Conservation (phyloP, 64 coral and sea anemone species). For the Stichodactyla mertensii region DNA sequence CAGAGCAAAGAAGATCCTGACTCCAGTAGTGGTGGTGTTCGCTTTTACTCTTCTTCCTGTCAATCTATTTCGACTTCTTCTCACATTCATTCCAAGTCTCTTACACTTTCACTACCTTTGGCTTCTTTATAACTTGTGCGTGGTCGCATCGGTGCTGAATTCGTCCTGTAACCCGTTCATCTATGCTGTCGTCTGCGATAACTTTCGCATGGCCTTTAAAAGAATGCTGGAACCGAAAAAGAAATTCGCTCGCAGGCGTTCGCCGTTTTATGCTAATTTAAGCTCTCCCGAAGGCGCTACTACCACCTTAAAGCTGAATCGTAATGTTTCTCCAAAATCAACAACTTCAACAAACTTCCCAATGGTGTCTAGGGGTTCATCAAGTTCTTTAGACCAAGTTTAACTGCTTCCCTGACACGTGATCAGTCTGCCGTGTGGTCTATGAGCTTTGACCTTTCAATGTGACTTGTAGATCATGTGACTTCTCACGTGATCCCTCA, state of each 20-base stretch:
- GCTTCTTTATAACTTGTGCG: conserved; percentile 55
- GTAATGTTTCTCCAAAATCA: neutral
- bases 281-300: neutral
- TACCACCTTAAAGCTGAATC: neutral
- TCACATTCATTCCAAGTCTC: conserved; percentile 30
- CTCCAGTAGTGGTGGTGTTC: conserved; percentile 69
- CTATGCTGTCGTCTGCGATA: conserved; percentile 65
- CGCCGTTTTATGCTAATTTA: neutral
- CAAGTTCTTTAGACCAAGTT: neutral
- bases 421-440: neutral
- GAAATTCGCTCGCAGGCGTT: neutral
- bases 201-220: conserved; percentile 66
- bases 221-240: conserved; percentile 16
- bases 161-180: conserved; percentile 74
- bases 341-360: neutral
- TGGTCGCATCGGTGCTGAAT: conserved; percentile 48
- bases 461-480: neutral
- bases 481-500: neutral
- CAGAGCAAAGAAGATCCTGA: conserved; percentile 68
- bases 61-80: conserved; percentile 63
- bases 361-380: neutral
- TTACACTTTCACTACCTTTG: conserved; percentile 39
- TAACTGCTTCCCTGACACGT: neutral
- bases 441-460: neutral
- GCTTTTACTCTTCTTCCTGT: conserved; percentile 44